phyloP scores from a whole-genome alignment of 2,113 vertebrate species.

The Phylloscopus whistleri region DNA sequence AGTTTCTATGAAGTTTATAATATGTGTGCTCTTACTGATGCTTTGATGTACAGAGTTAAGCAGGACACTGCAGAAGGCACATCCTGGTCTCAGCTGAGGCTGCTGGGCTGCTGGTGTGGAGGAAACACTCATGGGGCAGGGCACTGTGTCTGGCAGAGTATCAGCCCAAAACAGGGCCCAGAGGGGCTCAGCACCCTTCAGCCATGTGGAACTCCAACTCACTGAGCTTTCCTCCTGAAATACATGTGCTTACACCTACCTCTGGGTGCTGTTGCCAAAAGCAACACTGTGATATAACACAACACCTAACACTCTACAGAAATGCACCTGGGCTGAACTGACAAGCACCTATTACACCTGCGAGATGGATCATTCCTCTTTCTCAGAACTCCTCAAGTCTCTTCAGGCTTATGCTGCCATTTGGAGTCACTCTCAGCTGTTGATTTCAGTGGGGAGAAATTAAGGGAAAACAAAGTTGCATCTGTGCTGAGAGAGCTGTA shows the following conservation, averaged over 20 bases:
- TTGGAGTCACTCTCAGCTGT: neutral
- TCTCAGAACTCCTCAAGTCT: neutral
- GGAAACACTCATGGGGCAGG: neutral
- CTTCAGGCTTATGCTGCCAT: neutral
- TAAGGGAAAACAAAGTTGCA: neutral
- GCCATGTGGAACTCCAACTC: neutral
- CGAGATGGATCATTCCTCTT: neutral
- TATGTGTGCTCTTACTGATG: neutral
- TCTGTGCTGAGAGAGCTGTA: neutral
- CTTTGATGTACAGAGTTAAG: neutral
- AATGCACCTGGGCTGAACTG: neutral
- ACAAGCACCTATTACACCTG: neutral
- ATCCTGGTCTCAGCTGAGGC: neutral
- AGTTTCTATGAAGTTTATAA: neutral
- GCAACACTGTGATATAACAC: neutral
- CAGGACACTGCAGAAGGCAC: neutral
- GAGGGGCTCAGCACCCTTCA: neutral
- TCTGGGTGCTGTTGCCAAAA: neutral
- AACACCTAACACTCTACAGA: neutral
- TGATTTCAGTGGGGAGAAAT: neutral
- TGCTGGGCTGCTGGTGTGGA: neutral
- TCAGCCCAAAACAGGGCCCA: neutral
- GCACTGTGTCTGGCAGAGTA: neutral
- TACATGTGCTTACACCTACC: neutral
- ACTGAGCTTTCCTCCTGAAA: neutral